Evolutionary conservation across 53 echinoderm and acorn worm genomes (phyloP), one percentile per base, ranked within the genome.

Genomic region (Paracentrotus lividus): DNA sequence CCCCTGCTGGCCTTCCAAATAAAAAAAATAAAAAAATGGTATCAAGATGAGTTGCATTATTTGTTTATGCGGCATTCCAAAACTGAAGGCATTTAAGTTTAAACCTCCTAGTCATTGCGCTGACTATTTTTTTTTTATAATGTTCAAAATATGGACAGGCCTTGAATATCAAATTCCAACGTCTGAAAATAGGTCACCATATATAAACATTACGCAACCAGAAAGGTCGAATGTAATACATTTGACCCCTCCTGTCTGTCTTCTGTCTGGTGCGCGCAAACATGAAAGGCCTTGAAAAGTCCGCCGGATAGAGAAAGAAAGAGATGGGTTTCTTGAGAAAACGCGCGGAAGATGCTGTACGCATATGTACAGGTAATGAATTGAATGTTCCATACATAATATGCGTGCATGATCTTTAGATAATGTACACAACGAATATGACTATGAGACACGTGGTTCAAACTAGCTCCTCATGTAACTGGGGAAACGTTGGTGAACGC

Each of bases 181-280:
- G n/a, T n/a, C n/a, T 72, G 32, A 72, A n/a, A 72, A 15, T 72
- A 72, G 72, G 72, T 72, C 69, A 57, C 57, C 40, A 40, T 8
- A 72, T 21, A 32, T 72, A 36, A 72, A 66, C 66, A 66, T 72
- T 18, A 8, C 72, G 7, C 27, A 64, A 2, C 61, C 61, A 5
- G 21, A 66, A 72, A 72, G 72, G 72, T 72, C 40, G 72, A 72
- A 72, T 72, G 20, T 72, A 72, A 72, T 72, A 72, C 72, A 38
- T 38, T 34, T 72, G 72, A 72, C 72, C 72, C 72, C 67, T 4
- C 16, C 27, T 36, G 72, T 38, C 69, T 69, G 40, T 40, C 72
- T 72, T 38, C 69, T 69, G 40, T 40, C 72, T 72, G 21, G 72
- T 18, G 16, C 20, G 72, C 72, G 72, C 40, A 72, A n/a, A 72